phyloP scores from a whole-genome alignment of 2,888 invertebrate genomes.

The Drosophila niveifrons region DNA sequence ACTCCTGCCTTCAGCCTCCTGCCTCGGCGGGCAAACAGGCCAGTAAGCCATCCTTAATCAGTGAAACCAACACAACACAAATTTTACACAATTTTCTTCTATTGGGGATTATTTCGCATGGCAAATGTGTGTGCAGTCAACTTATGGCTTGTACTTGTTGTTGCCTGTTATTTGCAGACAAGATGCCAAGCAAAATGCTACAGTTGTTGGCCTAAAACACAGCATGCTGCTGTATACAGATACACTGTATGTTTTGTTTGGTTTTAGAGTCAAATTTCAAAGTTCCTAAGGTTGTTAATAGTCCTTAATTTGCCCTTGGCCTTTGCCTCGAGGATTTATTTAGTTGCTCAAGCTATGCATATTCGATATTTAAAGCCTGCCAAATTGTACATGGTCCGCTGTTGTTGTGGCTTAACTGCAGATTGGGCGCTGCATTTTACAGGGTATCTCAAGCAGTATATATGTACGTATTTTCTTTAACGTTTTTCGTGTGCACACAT shows the following conservation, averaged over 20 bases:
- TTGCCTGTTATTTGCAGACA: conserved; percentile 12
- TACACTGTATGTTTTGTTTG: conserved; percentile 2
- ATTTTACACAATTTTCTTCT: conserved; percentile 74
- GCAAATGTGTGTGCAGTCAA: conserved; percentile 52
- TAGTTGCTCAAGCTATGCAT: neutral
- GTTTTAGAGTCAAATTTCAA: conserved; percentile 17
- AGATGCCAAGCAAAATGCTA: conserved; percentile 3
- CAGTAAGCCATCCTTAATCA: conserved; percentile 75
- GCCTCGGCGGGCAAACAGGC: conserved; percentile 11
- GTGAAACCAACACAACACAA: conserved; percentile 78
- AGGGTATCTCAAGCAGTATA: conserved; percentile 10
- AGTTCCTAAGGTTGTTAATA: conserved; percentile 17
- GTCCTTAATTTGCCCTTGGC: conserved; percentile 1
- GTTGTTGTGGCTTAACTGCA: neutral
- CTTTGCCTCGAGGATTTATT: neutral
- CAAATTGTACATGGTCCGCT: neutral
- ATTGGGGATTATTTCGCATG: conserved; percentile 67
- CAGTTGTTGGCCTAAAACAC: conserved; percentile 17
- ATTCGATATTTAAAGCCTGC: neutral
- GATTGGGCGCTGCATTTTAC: conserved; percentile 3
- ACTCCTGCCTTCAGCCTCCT: neutral
- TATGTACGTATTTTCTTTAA: too few relatives aligned
- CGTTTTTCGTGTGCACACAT: conserved; percentile 30
- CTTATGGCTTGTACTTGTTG: conserved; percentile 24
- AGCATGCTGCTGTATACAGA: neutral